Conservation (phyloP, 2,888 invertebrate genomes). For the Anoncus sp. region DNA sequence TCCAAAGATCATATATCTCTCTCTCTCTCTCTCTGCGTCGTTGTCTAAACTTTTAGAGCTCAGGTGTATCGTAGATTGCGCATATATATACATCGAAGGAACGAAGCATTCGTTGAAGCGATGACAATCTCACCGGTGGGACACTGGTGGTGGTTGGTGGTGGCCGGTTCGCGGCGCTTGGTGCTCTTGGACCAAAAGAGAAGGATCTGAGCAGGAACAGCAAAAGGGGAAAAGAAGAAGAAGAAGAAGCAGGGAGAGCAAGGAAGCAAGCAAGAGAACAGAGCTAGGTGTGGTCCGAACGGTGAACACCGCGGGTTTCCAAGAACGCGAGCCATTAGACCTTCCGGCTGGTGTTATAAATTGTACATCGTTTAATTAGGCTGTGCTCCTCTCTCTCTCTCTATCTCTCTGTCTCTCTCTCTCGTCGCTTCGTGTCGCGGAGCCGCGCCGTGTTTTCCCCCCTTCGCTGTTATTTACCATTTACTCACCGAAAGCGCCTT, state of each 20-base stretch:
- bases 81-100: slow-evolving; percentile 35
- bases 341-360: slow-evolving; percentile 83
- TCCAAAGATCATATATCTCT: neutral
- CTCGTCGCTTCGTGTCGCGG: slow-evolving; percentile 48
- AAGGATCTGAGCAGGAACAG: slow-evolving; percentile 51
- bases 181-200: slow-evolving; percentile 47
- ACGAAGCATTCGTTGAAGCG: slow-evolving; percentile 67
- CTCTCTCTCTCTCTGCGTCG: too few relatives aligned
- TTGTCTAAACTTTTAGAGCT: neutral
- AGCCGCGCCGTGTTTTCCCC: slow-evolving; percentile 35
- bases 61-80: slow-evolving; percentile 45
- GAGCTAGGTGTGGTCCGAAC: slow-evolving; percentile 82
- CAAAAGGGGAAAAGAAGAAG: slow-evolving; percentile 56
- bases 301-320: slow-evolving; percentile 80
- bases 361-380: slow-evolving; percentile 84
- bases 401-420: slow-evolving; percentile 42
- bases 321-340: slow-evolving; percentile 83
- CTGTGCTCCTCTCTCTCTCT: slow-evolving; percentile 73
- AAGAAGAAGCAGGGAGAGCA: slow-evolving; percentile 38
- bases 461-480: slow-evolving; percentile 76
- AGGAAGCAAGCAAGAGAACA: slow-evolving; percentile 65
- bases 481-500: slow-evolving; percentile 65
- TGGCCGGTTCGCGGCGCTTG: slow-evolving; percentile 30
- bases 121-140: slow-evolving; percentile 79
- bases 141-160: slow-evolving; percentile 50